A percentile compares a stretch with the other conserved stretches of the same genome.
Evolutionary conservation across 1,140 invertebrate genomes (phyloP).

Genomic region (Gonioctena quinquepunctata): DNA sequence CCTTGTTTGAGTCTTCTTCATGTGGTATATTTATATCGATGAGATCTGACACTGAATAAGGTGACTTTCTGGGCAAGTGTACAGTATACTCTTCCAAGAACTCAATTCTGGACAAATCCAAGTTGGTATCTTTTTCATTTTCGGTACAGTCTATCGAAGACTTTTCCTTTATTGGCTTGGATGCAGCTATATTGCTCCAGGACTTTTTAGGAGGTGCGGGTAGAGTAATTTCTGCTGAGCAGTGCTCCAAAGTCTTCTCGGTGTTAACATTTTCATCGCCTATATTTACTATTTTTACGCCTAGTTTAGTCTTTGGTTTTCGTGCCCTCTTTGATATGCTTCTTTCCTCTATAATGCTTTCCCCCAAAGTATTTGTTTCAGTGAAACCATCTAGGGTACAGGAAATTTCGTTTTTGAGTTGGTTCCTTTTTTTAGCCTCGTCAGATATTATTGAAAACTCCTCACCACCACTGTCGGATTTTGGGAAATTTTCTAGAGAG

Average conservation of each 20-base stretch:
- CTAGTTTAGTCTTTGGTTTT: constrained; percentile 52
- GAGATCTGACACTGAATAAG: constrained; percentile 26
- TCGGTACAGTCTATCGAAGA: constrained; percentile 20
- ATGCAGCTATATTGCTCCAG: constrained; percentile 43
- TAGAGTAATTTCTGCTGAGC: constrained; percentile 19
- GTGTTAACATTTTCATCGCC: constrained; percentile 28
- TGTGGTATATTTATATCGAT: constrained; percentile 34
- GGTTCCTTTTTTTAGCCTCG: constrained; percentile 14
- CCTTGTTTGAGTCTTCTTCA: constrained; percentile 20
- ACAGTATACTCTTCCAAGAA: constrained; percentile 33
- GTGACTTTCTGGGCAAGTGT: constrained; percentile 29
- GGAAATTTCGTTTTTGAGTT: not conserved
- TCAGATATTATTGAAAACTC: not conserved
- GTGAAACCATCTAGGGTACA: constrained; percentile 7
- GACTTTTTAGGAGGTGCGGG: constrained; percentile 35
- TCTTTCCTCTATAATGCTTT: constrained; percentile 38
- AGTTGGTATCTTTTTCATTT: constrained; percentile 22
- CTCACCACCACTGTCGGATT: constrained; percentile 29
- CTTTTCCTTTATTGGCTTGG: constrained; percentile 28
- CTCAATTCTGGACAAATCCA: constrained; percentile 23
- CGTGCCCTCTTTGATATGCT: constrained; percentile 35
- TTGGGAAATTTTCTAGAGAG: constrained; percentile 27
- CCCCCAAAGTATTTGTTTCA: constrained; percentile 39
- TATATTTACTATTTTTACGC: constrained; percentile 44
- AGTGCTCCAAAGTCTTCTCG: constrained; percentile 21